phyloP scores from a whole-genome alignment of 1,140 invertebrate species.

The Neocloeon triangulifer region DNA sequence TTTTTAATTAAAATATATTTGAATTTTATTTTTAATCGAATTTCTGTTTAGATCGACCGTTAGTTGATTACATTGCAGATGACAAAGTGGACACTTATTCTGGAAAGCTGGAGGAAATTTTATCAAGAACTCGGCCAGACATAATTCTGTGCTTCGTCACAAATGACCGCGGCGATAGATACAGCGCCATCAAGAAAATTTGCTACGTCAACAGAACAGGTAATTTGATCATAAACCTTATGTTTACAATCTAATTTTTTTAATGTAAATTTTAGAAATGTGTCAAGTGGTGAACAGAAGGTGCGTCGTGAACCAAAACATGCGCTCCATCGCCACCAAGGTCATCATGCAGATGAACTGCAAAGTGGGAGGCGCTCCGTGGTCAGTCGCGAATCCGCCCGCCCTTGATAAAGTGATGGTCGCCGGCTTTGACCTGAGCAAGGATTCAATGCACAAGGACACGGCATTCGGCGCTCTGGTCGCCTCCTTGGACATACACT shows the following conservation, averaged over 20 bases:
- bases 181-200: conserved; percentile 66
- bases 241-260: no score
- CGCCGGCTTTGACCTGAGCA: conserved; percentile 70
- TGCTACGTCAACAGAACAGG: conserved; percentile 44
- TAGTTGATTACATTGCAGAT: conserved; percentile 7
- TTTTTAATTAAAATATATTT: no score
- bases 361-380: conserved; percentile 32
- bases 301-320: conserved; percentile 28
- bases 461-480: conserved; percentile 54
- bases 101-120: conserved; percentile 27
- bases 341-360: conserved; percentile 32
- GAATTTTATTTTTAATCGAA: no score
- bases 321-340: conserved; percentile 27
- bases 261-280: no score
- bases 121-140: conserved; percentile 25
- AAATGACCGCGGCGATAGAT: conserved; percentile 44
- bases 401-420: conserved; percentile 47
- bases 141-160: conserved; percentile 42
- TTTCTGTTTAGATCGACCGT: no score
- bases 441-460: conserved; percentile 34
- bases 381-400: conserved; percentile 27
- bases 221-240: no score
- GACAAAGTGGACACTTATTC: conserved; percentile 14
- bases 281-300: conserved; percentile 44
- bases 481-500: conserved; percentile 37